Percentiles rank a stretch among this genome's conserved stretches.
Evolutionary conservation across 1,140 invertebrate genomes (phyloP).

Genomic region (Lerema accius): DNA sequence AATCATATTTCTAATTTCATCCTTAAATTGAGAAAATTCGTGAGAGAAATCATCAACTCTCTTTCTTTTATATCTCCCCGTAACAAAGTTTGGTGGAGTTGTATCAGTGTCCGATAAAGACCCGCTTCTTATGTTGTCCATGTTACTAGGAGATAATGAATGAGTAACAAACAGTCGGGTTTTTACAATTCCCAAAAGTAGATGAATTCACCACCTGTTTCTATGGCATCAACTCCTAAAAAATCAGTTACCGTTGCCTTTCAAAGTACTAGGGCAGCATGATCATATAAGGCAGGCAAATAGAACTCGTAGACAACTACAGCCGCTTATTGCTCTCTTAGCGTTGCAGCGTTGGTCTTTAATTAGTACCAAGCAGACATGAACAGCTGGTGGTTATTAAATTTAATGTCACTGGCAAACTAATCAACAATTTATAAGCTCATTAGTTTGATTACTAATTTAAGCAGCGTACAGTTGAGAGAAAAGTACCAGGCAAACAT

Average conservation of each 20-base stretch:
- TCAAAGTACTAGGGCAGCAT: no score
- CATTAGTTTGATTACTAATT: background rate
- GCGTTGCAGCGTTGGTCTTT: no score
- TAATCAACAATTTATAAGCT: background rate
- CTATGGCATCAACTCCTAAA: background rate
- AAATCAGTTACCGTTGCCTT: background rate
- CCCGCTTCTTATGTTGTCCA: background rate
- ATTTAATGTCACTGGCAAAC: background rate
- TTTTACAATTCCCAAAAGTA: background rate
- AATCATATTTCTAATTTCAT: slow-evolving; percentile 7
- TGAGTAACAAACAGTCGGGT: background rate
- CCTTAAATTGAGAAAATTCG: slow-evolving; percentile 2
- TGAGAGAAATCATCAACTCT: background rate
- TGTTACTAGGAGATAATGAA: background rate
- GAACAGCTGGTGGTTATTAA: background rate
- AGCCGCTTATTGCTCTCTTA: no score
- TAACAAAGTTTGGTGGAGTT: background rate
- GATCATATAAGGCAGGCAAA: no score
- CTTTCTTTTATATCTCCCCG: background rate
- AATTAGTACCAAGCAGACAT: background rate
- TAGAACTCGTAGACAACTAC: no score
- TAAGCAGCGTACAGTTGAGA: background rate
- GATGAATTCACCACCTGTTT: no score
- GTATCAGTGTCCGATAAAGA: background rate
- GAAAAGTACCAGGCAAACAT: background rate